Evolutionary conservation across 2,888 invertebrate genomes (phyloP), one percentile per base, ranked within the genome.

Genomic region (Cataglyphis altisquamis): DNA sequence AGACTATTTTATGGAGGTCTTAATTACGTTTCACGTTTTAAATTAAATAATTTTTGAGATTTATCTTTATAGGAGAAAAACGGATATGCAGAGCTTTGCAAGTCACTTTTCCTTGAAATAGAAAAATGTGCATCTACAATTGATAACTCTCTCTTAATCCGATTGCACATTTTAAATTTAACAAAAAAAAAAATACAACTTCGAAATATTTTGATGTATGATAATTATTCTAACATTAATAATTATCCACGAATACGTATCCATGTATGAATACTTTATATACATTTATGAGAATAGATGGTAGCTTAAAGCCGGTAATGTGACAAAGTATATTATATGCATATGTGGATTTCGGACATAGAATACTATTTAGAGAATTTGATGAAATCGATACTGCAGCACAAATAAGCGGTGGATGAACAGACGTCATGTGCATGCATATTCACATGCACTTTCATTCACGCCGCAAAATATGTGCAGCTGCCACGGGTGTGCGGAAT

Each of bases 391-490:
- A 80, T 80, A 80, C 25, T 45, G 78, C 52, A 45, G 45, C 60
- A 45, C 72, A 45, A 80, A 80, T 80, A 45, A 80, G 60, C 78
- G 36, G 21, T 21, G 36, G 72, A 80, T 60, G 78, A 80, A 45
- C 78, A 80, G 78, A 72, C 32, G 45, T 78, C 57, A 78, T 78
- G 29, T 57, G 78, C 72, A 70, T 72, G 60, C 25, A 80, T 72
- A 80, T 80, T 80, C 72, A 80, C 70, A 21, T 78, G 57, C 32
- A 25, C 55, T 45, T 80, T 72, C 60, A 72, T 80, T 80, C 78
- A 80, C 72, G 70, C 45, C 41, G 36, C 78, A 72, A 78, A 78
- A 78, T 72, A 72, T 62, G 78, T 78, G 48, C 60, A 80, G 72
- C 72, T 72, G 60, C 55, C 36, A 78, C 10, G 57, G 21, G 32